Base-by-base conservation (phyloP, 2,797 vertebrate genomes). In the Cephalopachus bancanus region DNA sequence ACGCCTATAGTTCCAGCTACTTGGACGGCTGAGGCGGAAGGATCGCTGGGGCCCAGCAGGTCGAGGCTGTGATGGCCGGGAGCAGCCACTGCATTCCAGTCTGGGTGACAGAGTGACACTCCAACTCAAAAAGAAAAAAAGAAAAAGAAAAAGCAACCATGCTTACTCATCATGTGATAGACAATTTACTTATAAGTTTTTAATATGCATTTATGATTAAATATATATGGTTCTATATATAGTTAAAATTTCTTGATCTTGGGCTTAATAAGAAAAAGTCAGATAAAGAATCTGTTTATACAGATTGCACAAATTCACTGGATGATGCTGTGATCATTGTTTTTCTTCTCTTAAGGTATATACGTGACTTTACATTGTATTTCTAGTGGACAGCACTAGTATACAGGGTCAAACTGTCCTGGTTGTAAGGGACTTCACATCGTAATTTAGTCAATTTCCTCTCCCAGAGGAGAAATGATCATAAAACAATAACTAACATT, bases 181-280 rank as follows among this genome's bases (percentile, higher is more conserved):
- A 76, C 90, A 96, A 92, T 20, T 85, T 57, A 91, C 14, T 83
- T 62, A 30, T 3, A 88, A 55, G n/a, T 60, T 6, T 75, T 44
- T 62, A 83, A 74, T 37, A 93, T 26, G 85, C 76, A 83, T 37
- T 89, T 84, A 57, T 22, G 87, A 49, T 33, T 78, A 60, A 94
- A 79, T 93, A 91, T 71, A 84, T 49, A 88, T 37, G 37, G 51
- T 85, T 75, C 37, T 37, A 91, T 30, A 53, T 62, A 55, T 15
- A 88, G 59, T 49, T 89, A 69, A 97, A 74, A 59, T 9, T 55
- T 79, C 24, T 79, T 91, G n/a, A 86, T 83, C 75, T n/a, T n/a
- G 33, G 17, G 51, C 28, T 89, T 62, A 37, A 24, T 30, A 65
- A 60, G n/a, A 59, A 69, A 2, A 44, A 57, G 49, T 55, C 9